Conservation (phyloP, 2,797 vertebrate genomes). For the Trematomus bernacchii region DNA sequence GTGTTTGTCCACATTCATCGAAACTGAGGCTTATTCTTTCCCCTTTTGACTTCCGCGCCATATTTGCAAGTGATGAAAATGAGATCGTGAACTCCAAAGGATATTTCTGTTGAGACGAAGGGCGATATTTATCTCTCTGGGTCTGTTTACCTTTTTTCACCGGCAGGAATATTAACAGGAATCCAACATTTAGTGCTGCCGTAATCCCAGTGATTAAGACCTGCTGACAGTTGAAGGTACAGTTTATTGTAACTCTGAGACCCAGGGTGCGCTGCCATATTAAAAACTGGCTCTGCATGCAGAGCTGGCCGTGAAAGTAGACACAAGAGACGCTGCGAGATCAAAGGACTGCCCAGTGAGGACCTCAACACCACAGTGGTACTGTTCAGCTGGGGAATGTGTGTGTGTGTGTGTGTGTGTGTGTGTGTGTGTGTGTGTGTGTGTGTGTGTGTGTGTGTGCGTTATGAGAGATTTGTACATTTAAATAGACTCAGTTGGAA, state of each 20-base stretch:
- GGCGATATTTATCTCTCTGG: conserved; percentile 80
- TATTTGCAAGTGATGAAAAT: conserved; percentile 89
- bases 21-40: conserved; percentile 69
- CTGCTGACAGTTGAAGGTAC: conserved; percentile 89
- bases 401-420: conserved; percentile 42
- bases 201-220: conserved; percentile 93
- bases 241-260: conserved; percentile 86
- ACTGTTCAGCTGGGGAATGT: conserved; percentile 67
- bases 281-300: conserved; percentile 78
- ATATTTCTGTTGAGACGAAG: conserved; percentile 72
- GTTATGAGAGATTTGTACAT: conserved; percentile 15
- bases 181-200: conserved; percentile 87
- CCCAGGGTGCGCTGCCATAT: conserved; percentile 82
- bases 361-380: conserved; percentile 68
- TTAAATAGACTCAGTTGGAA: conserved; percentile 31
- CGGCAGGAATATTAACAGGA: conserved; percentile 88
- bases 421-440: conserved; percentile 2
- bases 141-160: conserved; percentile 86
- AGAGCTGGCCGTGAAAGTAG: conserved; percentile 74
- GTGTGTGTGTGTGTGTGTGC: conserved; percentile 32
- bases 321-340: conserved; percentile 71
- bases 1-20: conserved; percentile 69
- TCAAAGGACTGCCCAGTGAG: conserved; percentile 77
- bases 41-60: conserved; percentile 68
- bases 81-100: conserved; percentile 77